Conservation (phyloP, 2,888 invertebrate genomes). For the Tipula unca region DNA sequence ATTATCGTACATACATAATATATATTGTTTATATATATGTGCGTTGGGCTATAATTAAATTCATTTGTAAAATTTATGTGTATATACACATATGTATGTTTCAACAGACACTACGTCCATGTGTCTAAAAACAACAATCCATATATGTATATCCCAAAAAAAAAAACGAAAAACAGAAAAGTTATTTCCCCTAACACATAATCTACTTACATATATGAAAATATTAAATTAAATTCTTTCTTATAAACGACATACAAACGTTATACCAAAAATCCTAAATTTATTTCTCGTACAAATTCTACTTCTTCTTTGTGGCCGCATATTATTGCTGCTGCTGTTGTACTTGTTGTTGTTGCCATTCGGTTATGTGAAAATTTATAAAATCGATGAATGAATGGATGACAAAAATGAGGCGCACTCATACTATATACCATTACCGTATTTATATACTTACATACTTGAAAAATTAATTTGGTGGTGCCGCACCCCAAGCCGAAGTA, state of each 20-base stretch:
- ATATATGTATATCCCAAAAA: neutral
- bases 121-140: neutral
- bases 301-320: neutral
- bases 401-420: neutral
- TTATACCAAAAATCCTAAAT: neutral
- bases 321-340: no score
- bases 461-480: neutral
- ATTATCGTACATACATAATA: neutral
- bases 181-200: neutral
- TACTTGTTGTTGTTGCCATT: neutral
- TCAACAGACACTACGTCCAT: neutral
- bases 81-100: neutral
- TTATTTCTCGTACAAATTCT: neutral
- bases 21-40: neutral
- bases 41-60: neutral
- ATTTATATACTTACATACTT: neutral
- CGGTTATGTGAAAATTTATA: neutral
- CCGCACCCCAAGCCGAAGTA: neutral
- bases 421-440: neutral
- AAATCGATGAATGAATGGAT: conserved; percentile 8
- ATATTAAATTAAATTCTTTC: neutral
- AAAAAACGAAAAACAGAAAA: neutral
- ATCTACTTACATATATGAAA: neutral
- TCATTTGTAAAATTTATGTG: neutral
- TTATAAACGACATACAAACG: neutral